Conservation (phyloP, 2,797 vertebrate species). For the Lemur catta region DNA sequence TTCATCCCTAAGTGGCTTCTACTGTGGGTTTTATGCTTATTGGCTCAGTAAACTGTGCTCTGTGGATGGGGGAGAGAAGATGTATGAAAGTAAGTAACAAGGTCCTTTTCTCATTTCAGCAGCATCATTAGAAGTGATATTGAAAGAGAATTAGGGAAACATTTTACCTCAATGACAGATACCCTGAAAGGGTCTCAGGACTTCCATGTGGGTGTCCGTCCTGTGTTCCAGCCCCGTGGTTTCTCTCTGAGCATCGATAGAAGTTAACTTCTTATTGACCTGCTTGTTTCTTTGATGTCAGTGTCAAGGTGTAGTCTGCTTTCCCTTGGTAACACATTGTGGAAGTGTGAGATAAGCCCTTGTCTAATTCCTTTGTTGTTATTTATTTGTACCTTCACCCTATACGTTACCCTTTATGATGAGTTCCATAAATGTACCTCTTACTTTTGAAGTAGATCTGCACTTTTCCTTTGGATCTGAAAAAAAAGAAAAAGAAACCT, state of each 20-base stretch:
- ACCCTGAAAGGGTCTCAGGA: not conserved
- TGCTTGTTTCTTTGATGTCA: not conserved
- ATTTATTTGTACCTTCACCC: not conserved
- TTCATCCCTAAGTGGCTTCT: not conserved
- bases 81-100: not conserved
- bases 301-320: not conserved
- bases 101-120: not conserved
- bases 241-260: not conserved
- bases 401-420: not conserved
- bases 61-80: not conserved
- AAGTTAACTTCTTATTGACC: not conserved
- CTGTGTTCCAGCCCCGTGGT: not conserved
- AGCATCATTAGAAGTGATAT: not conserved
- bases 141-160: not conserved
- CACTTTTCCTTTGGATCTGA: not conserved
- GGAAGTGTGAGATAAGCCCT: not conserved
- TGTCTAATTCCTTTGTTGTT: not conserved
- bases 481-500: not conserved
- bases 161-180: not conserved
- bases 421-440: not conserved
- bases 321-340: not conserved
- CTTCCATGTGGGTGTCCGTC: not conserved
- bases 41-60: not conserved
- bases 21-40: not conserved
- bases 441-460: not conserved